Conservation (phyloP, 92 coral and sea anemone species). For the Actinostola sp. region DNA sequence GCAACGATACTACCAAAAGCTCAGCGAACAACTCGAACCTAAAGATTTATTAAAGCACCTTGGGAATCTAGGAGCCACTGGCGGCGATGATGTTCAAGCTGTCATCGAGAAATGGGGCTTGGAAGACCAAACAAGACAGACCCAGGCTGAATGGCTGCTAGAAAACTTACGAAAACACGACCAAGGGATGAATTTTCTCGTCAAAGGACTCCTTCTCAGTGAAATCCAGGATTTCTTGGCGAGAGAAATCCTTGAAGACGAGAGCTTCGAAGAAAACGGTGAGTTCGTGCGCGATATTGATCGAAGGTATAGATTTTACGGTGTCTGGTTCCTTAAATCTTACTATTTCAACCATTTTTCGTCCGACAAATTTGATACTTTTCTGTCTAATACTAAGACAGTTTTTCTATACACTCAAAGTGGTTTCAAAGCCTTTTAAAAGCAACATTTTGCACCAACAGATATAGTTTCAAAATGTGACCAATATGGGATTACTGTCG, state of each 20-base stretch:
- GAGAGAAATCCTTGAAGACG: constrained; percentile 63
- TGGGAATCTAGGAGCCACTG: constrained; percentile 34
- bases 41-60: constrained; percentile 46
- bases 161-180: constrained; percentile 45
- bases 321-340: too few relatives aligned
- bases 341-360: background rate
- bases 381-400: background rate
- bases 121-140: constrained; percentile 25
- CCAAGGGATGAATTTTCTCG: constrained; percentile 47
- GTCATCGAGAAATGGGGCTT: constrained; percentile 19
- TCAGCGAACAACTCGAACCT: constrained; percentile 59
- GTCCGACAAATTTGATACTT: background rate
- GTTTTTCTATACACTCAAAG: background rate
- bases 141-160: constrained; percentile 43
- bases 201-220: constrained; percentile 48
- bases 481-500: background rate
- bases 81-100: constrained; percentile 44
- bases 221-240: constrained; percentile 60
- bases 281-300: background rate
- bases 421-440: background rate
- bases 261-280: constrained; percentile 55
- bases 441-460: background rate
- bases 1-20: constrained; percentile 46
- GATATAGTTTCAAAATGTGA: background rate
- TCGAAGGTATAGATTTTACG: background rate